Evolutionary conservation across 2,113 vertebrate species (phyloP).

Genomic region (Lipophrys pholis): DNA sequence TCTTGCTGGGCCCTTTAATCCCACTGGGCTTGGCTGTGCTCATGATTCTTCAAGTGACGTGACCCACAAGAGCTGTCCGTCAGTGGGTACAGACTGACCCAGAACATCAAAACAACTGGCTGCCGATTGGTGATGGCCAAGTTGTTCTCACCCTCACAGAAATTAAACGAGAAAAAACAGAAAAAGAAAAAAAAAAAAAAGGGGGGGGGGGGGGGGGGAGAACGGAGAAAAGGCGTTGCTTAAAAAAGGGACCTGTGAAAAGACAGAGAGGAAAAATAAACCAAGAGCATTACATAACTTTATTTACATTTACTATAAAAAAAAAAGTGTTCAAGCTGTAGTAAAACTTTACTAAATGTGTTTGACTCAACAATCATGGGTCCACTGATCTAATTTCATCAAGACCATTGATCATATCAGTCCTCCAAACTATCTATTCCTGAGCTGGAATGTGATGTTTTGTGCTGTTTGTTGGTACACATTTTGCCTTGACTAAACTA

Average conservation of each 20-base stretch:
- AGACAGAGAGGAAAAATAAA: slow-evolving; percentile 22
- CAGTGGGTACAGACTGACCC: slow-evolving; percentile 58
- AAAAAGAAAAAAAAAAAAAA: slow-evolving; percentile 53
- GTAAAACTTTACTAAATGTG: no score
- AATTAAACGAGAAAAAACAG: slow-evolving; percentile 16
- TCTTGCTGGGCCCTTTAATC: slow-evolving; percentile 95
- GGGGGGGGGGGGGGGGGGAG: slow-evolving; percentile 57
- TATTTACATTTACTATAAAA: neutral
- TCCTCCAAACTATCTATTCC: neutral
- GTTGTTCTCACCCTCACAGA: slow-evolving; percentile 23
- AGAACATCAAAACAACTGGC: slow-evolving; percentile 75
- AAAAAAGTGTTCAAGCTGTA: neutral
- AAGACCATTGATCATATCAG: neutral
- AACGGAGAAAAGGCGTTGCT: slow-evolving; percentile 39
- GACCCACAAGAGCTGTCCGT: slow-evolving; percentile 64
- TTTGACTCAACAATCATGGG: neutral
- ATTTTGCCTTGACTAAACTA: neutral
- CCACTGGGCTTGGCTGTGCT: slow-evolving; percentile 94
- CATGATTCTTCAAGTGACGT: slow-evolving; percentile 83
- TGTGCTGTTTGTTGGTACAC: neutral
- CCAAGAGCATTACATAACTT: slow-evolving; percentile 8
- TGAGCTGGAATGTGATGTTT: neutral
- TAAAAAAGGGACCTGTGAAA: slow-evolving; percentile 50
- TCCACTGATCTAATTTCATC: neutral
- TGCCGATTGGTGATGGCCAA: slow-evolving; percentile 35